phyloP scores from a whole-genome alignment of 2,113 vertebrate genomes.

The Cariama cristata region DNA sequence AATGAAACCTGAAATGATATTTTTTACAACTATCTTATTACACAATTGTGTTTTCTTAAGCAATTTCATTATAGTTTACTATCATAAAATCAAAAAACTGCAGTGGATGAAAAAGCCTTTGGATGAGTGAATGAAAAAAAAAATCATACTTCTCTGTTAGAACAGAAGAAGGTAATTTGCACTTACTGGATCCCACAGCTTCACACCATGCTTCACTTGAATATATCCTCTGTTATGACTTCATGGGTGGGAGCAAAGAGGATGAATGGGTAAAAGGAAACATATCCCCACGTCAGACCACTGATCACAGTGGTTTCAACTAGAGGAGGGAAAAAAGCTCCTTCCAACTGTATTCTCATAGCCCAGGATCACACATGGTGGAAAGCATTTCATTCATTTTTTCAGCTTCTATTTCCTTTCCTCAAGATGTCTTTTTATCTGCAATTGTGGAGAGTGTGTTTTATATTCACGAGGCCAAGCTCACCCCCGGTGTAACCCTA shows the following conservation, averaged over 20 bases:
- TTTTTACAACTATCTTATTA: not conserved
- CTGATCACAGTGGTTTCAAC: not conserved
- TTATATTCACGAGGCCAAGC: not conserved
- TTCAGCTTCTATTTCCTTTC: conserved; percentile 7
- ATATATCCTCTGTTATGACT: not conserved
- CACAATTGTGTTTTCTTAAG: not conserved
- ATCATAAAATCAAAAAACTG: not conserved
- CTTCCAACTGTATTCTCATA: not conserved
- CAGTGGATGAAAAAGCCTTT: not conserved
- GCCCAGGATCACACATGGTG: not conserved
- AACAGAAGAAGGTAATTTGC: not conserved
- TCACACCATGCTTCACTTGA: not conserved
- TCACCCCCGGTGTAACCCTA: not conserved
- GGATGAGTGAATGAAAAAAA: not conserved
- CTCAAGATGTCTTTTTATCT: not conserved
- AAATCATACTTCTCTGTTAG: not conserved
- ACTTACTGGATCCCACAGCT: not conserved
- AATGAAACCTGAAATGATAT: not conserved
- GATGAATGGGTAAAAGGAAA: not conserved
- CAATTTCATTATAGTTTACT: not conserved
- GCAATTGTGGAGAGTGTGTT: not conserved
- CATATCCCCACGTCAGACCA: not conserved
- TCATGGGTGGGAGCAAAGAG: not conserved
- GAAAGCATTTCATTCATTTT: conserved; percentile 25
- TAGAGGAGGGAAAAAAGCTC: not conserved